A percentile compares a stretch with the other conserved stretches of the same genome.
Conservation (phyloP, 2,113 vertebrate species). For the Antennarius striatus region DNA sequence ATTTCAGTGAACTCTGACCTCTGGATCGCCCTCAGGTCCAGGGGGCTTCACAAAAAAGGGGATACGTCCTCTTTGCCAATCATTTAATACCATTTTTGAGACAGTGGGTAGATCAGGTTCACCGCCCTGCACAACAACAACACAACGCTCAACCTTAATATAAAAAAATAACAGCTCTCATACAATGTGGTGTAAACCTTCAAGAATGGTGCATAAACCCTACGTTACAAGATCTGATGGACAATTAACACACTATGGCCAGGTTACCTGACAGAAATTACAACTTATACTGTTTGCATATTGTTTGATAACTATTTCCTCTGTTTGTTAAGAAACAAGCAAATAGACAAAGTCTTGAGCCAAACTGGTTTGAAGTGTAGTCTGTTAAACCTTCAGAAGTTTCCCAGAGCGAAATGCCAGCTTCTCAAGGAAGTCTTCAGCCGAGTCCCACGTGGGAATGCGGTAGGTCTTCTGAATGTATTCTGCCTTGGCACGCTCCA, state of each 20-base stretch:
- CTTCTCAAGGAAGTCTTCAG: slow-evolving; percentile 95
- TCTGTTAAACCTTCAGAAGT: slow-evolving; percentile 87
- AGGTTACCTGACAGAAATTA: background rate
- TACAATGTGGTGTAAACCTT: background rate
- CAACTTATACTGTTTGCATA: background rate
- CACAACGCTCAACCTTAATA: slow-evolving; percentile 6
- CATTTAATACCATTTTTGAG: slow-evolving; percentile 98
- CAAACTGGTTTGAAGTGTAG: background rate
- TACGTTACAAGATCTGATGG: no score
- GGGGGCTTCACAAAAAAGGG: slow-evolving; percentile 97
- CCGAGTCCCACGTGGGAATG: slow-evolving; percentile 87
- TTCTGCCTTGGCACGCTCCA: slow-evolving; percentile 93
- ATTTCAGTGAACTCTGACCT: slow-evolving; percentile 73
- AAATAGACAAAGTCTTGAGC: background rate
- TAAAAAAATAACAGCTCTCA: background rate
- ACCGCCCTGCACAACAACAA: slow-evolving; percentile 82
- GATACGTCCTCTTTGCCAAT: slow-evolving; percentile 97
- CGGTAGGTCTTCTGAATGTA: slow-evolving; percentile 96
- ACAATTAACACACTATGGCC: no score
- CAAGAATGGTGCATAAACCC: no score
- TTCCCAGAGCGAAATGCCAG: slow-evolving; percentile 91
- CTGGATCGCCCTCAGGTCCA: slow-evolving; percentile 75
- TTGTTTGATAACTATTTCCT: background rate
- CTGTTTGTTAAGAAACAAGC: no score
- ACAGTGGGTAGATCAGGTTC: slow-evolving; percentile 92